Evolutionary conservation across 1,140 invertebrate genomes (phyloP).

Genomic region (Prorops nasuta): DNA sequence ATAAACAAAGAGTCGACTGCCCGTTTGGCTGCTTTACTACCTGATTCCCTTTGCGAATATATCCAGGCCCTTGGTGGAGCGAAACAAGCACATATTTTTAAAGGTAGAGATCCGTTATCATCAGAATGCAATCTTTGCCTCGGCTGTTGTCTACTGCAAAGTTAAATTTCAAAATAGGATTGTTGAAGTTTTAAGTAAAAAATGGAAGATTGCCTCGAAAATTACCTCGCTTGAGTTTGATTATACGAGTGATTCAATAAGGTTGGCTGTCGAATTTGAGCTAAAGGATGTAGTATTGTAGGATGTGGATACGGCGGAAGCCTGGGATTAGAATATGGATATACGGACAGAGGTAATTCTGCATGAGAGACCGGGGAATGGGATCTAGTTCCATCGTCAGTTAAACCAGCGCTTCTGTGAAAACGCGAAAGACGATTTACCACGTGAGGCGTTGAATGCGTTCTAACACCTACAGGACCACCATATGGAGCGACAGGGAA

Average conservation of each 20-base stretch:
- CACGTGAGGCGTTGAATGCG: slow-evolving; percentile 88
- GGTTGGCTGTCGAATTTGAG: slow-evolving; percentile 81
- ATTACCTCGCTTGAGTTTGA: slow-evolving; percentile 58
- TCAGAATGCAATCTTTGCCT: slow-evolving; percentile 70
- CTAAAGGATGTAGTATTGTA: slow-evolving; percentile 73
- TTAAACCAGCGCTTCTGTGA: slow-evolving; percentile 91
- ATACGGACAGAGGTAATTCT: slow-evolving; percentile 58
- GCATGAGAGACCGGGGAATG: slow-evolving; percentile 72
- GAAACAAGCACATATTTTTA: slow-evolving; percentile 77
- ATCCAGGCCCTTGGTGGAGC: slow-evolving; percentile 74
- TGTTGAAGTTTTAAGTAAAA: too few relatives aligned
- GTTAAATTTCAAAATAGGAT: not conserved
- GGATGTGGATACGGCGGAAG: slow-evolving; percentile 87
- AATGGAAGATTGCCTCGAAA: too few relatives aligned
- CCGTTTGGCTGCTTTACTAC: slow-evolving; percentile 56
- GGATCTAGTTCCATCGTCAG: slow-evolving; percentile 66
- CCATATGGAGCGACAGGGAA: slow-evolving; percentile 98
- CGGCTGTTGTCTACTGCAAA: slow-evolving; percentile 42
- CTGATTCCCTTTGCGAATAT: slow-evolving; percentile 60
- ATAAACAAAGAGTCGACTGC: slow-evolving; percentile 85
- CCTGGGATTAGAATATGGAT: slow-evolving; percentile 84
- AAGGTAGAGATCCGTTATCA: slow-evolving; percentile 61
- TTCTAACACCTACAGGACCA: slow-evolving; percentile 84
- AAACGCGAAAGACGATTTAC: slow-evolving; percentile 94
- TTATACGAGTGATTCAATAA: slow-evolving; percentile 54